Evolutionary conservation across 2,797 vertebrate species (phyloP).

Genomic region (Orientallactaga sibirica): DNA sequence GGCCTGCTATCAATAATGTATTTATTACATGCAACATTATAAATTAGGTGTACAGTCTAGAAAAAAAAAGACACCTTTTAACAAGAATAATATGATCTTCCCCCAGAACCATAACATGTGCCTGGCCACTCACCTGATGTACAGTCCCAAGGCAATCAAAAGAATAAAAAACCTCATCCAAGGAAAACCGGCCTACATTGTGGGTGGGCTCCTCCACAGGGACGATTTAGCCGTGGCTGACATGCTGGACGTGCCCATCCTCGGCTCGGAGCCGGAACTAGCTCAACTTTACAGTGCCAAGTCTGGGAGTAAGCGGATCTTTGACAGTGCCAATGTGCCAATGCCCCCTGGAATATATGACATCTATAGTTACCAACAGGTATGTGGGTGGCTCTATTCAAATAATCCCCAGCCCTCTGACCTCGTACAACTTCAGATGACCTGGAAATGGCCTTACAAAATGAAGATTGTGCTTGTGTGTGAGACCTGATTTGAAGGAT

Average conservation of each 20-base stretch:
- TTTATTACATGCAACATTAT: constrained; percentile 92
- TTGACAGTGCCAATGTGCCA: constrained; percentile 88
- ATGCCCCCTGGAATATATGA: constrained; percentile 90
- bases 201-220: constrained; percentile 90
- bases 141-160: constrained; percentile 93
- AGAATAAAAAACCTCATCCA: constrained; percentile 91
- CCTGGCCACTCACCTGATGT: constrained; percentile 93
- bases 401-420: background rate
- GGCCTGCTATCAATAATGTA: constrained; percentile 96
- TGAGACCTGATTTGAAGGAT: constrained; percentile 8
- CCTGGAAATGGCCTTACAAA: background rate
- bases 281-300: constrained; percentile 92
- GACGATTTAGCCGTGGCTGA: constrained; percentile 95
- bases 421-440: background rate
- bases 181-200: constrained; percentile 91
- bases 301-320: constrained; percentile 93
- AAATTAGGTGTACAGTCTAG: constrained; percentile 89
- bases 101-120: constrained; percentile 88
- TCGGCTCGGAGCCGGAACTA: constrained; percentile 92
- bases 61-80: constrained; percentile 87
- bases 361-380: constrained; percentile 91
- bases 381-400: constrained; percentile 78
- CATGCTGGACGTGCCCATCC: constrained; percentile 90
- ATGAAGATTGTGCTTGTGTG: background rate
- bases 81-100: constrained; percentile 83